Base-by-base conservation (phyloP, 2,797 vertebrate genomes). In the Bovichtus variegatus region DNA sequence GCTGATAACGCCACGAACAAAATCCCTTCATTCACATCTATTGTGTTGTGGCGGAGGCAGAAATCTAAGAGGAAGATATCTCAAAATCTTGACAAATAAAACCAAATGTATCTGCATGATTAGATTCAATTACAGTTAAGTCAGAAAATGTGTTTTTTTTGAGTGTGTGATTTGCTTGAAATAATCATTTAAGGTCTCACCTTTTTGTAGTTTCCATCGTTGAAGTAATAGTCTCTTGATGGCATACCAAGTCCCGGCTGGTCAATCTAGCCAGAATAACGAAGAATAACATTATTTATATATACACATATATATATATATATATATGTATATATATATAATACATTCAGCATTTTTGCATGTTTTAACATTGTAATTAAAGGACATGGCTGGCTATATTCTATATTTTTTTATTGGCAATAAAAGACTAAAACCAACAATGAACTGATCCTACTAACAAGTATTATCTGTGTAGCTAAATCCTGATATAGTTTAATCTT, bases 191-290 rank as follows among this genome's bases (percentile, higher is more conserved):
- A 36, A 40, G 15, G 12, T 21, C 23, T 93, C 29, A 98, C 98
- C 94, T 92, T 97, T 88, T 95, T 95, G 88, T 96, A 97, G 90
- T 93, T 96, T 77, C 96, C 96, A 82, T 96, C 94, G 1, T 95
- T 97, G 59, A 97, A 97, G 84, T 99, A 99, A 91, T 98, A 97
- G 74, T 99, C 97, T 82, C 97, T 96, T 41, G 97, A 97, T 1
- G 97, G 98, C 97, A 99, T 99, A 74, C 98, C 98, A 71, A 99
- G 87, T 41, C 93, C 95, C 8, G 98, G 97, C 87, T 99, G 97
- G 92, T 99, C 98, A 76, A 99, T 96, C 98, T 99, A 92, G 86
- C 4, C 62, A 18, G 43, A 81, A 86, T 1, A 65, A 34, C 12
- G 5, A 78, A 68, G 10, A 85, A 50, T 21, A 63, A 12, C 6